Conservation (phyloP, 2,113 vertebrate species). For the Ptilonorhynchus violaceus region DNA sequence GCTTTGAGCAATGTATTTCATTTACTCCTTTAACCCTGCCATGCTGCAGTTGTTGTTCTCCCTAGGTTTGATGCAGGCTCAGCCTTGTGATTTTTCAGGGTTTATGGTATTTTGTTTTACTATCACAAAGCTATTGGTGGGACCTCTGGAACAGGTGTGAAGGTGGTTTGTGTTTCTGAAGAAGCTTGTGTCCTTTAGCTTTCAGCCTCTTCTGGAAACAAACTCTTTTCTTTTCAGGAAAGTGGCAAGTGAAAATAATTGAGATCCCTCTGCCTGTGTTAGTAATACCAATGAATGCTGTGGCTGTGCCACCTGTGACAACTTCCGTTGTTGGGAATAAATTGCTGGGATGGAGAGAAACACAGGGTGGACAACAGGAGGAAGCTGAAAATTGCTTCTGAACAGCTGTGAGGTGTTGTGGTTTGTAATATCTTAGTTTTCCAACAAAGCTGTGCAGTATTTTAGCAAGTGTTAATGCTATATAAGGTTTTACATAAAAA, state of each 20-base stretch:
- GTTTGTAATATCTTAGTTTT: background rate
- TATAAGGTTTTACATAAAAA: background rate
- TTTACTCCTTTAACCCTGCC: background rate
- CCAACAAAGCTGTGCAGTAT: background rate
- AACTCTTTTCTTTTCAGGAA: background rate
- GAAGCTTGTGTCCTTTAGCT: background rate
- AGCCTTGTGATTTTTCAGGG: background rate
- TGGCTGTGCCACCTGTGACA: background rate
- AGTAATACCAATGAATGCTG: background rate
- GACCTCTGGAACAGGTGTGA: background rate
- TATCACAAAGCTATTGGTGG: background rate
- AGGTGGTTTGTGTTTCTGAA: background rate
- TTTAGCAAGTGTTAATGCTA: background rate
- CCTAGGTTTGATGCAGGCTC: background rate
- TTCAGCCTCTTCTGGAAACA: background rate
- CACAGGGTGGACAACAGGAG: fast-evolving
- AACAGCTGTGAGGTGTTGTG: background rate
- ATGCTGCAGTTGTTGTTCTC: background rate
- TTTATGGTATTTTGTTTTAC: background rate
- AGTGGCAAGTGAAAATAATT: background rate
- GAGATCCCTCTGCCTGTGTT: background rate
- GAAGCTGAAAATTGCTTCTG: background rate
- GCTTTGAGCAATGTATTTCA: background rate
- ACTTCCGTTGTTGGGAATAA: background rate
- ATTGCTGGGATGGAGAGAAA: background rate